Percentiles rank a stretch among this genome's conserved stretches.
Evolutionary conservation across 2,888 invertebrate genomes (phyloP).

Genomic region (Glyphotaelius pellucidus): DNA sequence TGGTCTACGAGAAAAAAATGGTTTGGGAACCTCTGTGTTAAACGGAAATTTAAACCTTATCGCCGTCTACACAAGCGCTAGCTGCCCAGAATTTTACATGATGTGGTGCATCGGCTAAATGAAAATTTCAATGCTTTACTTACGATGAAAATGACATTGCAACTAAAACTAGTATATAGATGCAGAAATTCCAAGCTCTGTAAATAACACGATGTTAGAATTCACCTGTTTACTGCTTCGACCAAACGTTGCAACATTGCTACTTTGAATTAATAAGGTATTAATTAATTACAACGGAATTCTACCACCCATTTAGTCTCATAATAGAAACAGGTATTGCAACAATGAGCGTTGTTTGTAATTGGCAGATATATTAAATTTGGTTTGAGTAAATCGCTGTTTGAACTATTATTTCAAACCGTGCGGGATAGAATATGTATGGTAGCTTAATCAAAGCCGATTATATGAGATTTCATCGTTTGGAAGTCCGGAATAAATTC

Average conservation of each 20-base stretch:
- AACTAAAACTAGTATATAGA: no score
- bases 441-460: background rate
- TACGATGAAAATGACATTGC: no score
- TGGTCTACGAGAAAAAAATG: no score
- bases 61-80: no score
- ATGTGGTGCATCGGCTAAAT: no score
- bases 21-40: no score
- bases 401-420: background rate
- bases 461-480: background rate
- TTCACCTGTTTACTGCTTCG: background rate
- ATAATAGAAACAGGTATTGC: background rate
- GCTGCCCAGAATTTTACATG: no score
- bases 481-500: background rate
- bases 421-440: background rate
- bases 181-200: background rate
- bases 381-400: background rate
- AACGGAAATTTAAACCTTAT: no score
- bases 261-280: background rate
- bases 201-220: background rate
- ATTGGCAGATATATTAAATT: background rate
- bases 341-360: background rate
- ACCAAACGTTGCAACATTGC: background rate
- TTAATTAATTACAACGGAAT: background rate
- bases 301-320: background rate
- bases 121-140: no score